Evolutionary conservation across 2,113 vertebrate genomes (phyloP).

Genomic region (Syngnathus typhle): DNA sequence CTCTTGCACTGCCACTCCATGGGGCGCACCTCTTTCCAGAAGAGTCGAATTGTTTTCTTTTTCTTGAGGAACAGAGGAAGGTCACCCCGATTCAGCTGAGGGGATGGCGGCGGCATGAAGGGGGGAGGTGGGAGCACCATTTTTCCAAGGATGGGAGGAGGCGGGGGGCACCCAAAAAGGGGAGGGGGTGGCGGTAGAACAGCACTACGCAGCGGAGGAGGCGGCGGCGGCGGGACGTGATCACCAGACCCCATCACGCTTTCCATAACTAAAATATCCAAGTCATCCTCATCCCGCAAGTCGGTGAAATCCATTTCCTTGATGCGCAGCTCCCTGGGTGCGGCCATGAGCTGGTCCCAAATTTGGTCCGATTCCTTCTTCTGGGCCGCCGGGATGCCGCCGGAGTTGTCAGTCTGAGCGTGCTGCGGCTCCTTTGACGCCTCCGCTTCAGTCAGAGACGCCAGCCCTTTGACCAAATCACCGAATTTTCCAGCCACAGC

Average conservation of each 20-base stretch:
- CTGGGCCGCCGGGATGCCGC: constrained; percentile 31
- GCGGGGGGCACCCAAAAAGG: constrained; percentile 73
- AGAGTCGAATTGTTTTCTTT: constrained; percentile 97
- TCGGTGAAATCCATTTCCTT: constrained; percentile 99
- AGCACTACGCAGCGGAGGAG: constrained; percentile 65
- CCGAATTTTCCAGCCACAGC: constrained; percentile 87
- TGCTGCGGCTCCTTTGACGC: constrained; percentile 66
- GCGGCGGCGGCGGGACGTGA: constrained; percentile 69
- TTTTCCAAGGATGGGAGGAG: constrained; percentile 73
- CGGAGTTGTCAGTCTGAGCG: constrained; percentile 28
- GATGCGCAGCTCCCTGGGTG: constrained; percentile 87
- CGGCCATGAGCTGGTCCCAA: constrained; percentile 96
- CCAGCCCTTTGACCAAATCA: constrained; percentile 77
- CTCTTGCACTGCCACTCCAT: constrained; percentile 87
- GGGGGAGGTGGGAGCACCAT: constrained; percentile 66
- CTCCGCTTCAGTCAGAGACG: constrained; percentile 69
- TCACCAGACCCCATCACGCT: constrained; percentile 71
- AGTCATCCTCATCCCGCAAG: constrained; percentile 87
- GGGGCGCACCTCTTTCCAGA: constrained; percentile 95
- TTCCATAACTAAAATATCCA: constrained; percentile 84
- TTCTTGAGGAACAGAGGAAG: constrained; percentile 87
- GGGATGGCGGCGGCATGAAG: constrained; percentile 76
- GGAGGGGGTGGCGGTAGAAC: constrained; percentile 79
- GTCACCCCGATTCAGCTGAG: constrained; percentile 80
- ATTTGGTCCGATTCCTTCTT: constrained; percentile 92